Evolutionary conservation across 1,140 invertebrate genomes (phyloP), one percentile per base, ranked within the genome.

Genomic region (Ctenoplectra terminalis): DNA sequence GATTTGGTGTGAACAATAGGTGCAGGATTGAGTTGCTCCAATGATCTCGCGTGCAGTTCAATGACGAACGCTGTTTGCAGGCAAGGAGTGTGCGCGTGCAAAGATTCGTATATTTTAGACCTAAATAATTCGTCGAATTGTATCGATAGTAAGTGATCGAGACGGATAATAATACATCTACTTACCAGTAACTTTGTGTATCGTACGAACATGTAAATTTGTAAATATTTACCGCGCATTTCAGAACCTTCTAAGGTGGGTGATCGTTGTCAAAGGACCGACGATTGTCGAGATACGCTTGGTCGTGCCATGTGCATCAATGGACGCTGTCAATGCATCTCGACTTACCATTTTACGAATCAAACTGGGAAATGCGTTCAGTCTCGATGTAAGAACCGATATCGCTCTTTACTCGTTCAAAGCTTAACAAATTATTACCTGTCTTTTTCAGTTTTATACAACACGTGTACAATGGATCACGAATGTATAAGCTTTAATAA

Each of bases 101-200:
- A 84, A 17, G 83, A 89, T 13, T 54, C 77, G 1, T 91, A 85
- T 29, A 81, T 84, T 20, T 60, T 89, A 17, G 90, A 91, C 34
- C 86, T 56, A 2, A 77, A 50, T 2, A 91, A 91, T 69, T 86
- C 88, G 1, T 91, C 90, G 2, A 89, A 88, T 40, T 91, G 90
- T 48, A 79, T 90, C 11, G 43, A 20, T 0, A 86, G 90, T 90
- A 52, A 89, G 87, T 85, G 72, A 37, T 23, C 2, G 11, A 20
- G 20, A 0, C 0, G 46, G 2, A 9, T 20, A 13, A 31, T 9
- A 23, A 31, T 23, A 75, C 60, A 11, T 37, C 23, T 34, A n/a
- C n/a, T n/a, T 11, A 23, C 17, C 7, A 4, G 6, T 6, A 58
- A 34, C 1, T 23, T 61, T 34, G 17, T 37, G 3, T 31, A 31